These are phyloP conservation scores for Hycleus phaleratus DNA, from an alignment of 1,140 invertebrate genomes.

Conservation along the genomic window DNA sequence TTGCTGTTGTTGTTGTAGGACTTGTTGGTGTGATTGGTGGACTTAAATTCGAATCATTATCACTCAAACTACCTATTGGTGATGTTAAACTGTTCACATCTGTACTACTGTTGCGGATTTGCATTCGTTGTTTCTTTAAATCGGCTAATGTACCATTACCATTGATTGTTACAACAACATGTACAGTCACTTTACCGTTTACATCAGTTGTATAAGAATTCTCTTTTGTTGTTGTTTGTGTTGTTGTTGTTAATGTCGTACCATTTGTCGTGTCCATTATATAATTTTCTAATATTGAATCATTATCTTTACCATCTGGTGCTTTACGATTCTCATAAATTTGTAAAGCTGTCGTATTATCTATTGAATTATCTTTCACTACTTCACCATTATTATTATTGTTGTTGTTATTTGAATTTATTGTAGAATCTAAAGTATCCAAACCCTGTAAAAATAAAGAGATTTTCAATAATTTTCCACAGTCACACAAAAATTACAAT, in stretches of 20 bases:
- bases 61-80: slow-evolving; percentile 42
- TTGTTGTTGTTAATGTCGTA: slow-evolving; percentile 49
- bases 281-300: slow-evolving; percentile 55
- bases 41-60: slow-evolving; percentile 38
- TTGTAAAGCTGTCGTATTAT: slow-evolving; percentile 33
- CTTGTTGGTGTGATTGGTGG: slow-evolving; percentile 3
- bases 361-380: slow-evolving; percentile 33
- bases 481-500: too few species aligned
- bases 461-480: too few species aligned
- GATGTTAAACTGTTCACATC: slow-evolving; percentile 44
- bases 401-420: neutral
- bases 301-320: slow-evolving; percentile 72
- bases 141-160: slow-evolving; percentile 67
- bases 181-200: slow-evolving; percentile 80
- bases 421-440: slow-evolving; percentile 9
- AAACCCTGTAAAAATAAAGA: slow-evolving; percentile 12
- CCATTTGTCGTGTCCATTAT: slow-evolving; percentile 78
- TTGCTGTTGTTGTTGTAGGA: too few species aligned
- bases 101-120: slow-evolving; percentile 60
- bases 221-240: slow-evolving; percentile 32
- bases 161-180: slow-evolving; percentile 61
- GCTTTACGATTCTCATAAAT: slow-evolving; percentile 48
- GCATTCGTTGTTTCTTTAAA: slow-evolving; percentile 80
- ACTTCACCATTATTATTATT: slow-evolving; percentile 11
- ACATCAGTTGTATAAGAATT: slow-evolving; percentile 45